Evolutionary conservation across 2,888 invertebrate genomes (phyloP).

Genomic region (Blastobasis adustella): DNA sequence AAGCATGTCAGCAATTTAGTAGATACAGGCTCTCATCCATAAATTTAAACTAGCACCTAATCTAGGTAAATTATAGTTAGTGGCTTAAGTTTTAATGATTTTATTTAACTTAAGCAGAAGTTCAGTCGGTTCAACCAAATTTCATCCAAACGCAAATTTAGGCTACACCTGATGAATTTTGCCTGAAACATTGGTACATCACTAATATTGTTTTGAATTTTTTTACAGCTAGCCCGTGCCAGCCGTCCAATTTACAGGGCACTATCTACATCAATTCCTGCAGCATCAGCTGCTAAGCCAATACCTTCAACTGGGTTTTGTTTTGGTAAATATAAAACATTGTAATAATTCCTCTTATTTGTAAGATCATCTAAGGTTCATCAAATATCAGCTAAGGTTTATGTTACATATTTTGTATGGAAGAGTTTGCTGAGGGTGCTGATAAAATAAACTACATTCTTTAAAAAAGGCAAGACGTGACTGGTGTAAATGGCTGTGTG

Average conservation of each 20-base stretch:
- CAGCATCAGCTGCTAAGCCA: conserved; percentile 45
- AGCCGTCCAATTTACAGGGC: conserved; percentile 28
- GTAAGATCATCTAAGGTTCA: no score
- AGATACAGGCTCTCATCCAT: no score
- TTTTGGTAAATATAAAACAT: conserved; percentile 39
- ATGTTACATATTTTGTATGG: background rate
- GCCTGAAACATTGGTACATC: no score
- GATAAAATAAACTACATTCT: background rate
- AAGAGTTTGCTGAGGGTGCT: background rate
- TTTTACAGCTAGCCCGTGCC: conserved; percentile 6
- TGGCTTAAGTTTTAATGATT: no score
- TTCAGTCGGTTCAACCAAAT: no score
- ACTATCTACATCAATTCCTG: conserved; percentile 44
- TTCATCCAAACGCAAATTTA: no score
- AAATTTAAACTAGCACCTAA: no score
- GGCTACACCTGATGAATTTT: no score
- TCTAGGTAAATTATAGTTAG: no score
- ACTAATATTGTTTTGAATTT: background rate
- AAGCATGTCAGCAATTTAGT: no score
- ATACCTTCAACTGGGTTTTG: conserved; percentile 55
- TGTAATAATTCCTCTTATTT: no score
- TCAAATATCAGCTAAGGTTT: background rate
- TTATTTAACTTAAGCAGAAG: no score
- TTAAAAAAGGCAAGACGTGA: background rate
- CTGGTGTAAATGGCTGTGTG: background rate